Base-by-base conservation (phyloP, 2,888 invertebrate genomes). In the Oxyscelio sp. region DNA sequence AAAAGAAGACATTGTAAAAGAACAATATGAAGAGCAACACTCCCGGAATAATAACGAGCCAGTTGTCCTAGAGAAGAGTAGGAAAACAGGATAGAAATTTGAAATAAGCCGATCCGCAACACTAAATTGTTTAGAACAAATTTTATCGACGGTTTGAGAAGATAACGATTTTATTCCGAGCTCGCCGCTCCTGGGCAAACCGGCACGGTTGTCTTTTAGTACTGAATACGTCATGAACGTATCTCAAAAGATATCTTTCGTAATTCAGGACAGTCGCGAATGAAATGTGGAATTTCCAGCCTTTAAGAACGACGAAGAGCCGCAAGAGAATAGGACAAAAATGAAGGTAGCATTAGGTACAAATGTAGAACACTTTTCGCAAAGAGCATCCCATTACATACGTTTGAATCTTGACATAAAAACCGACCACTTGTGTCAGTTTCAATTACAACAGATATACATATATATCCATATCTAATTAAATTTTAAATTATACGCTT, bases 11-110 rank as follows among this genome's bases (percentile, higher is more conserved):
- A 27, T 31, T 56, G 31, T 11, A 45, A 54, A 61, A 58, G 43
- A 68, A 68, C 52, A 68, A 68, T 78, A 78, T 59, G 24, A 78
- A 68, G 48, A 61, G 15, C 24, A 38, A 61, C 52, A 59, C 24
- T 31, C 1, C n/a, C 6, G 11, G 68, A 78, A 78, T 78, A 78
- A 59, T 40, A 77, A 68, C 8, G 50, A 68, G 19, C 19, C 9
- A 66, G 68, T 38, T 65, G n/a, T 54, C 15, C 38, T 8, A 8
- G 24, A 8, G 15, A 24, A 2, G 21, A 22, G 38, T 15, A 43
- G 58, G 43, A 52, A 59, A 70, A 70, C 54, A 45, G 21, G 63
- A 24, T 48, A 63, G 71, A 71, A 63, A 71, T 71, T 61, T 63
- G 34, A 71, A 79, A 79, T 71, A 71, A 71, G 50, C 52, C 22